Conservation (phyloP, 2,888 invertebrate genomes). For the Pediacus dermestoides region DNA sequence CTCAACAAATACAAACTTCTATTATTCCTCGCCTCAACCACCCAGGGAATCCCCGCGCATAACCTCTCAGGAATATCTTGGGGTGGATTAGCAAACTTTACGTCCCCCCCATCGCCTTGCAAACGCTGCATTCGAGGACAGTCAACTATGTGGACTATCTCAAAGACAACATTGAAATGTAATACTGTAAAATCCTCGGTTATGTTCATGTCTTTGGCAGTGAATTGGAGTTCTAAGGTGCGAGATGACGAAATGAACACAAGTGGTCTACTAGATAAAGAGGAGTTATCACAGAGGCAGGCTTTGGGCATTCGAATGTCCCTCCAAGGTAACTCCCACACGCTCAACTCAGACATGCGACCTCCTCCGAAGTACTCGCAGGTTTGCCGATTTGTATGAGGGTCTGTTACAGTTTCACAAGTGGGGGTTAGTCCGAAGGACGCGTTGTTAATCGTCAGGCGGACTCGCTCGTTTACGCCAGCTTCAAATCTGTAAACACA, state of each 20-base stretch:
- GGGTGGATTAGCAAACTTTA: conserved; percentile 62
- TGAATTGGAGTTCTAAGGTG: conserved; percentile 72
- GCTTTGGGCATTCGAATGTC: conserved; percentile 68
- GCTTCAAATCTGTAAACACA: conserved; percentile 66
- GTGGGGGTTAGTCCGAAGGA: conserved; percentile 65
- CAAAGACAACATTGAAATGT: conserved; percentile 72
- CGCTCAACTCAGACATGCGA: conserved; percentile 55
- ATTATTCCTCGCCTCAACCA: conserved; percentile 74
- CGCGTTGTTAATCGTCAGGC: conserved; percentile 65
- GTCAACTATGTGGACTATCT: conserved; percentile 61
- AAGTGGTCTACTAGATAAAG: conserved; percentile 57
- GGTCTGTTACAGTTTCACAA: conserved; percentile 69
- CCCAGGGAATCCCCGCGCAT: conserved; percentile 74
- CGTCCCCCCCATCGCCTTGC: conserved; percentile 63
- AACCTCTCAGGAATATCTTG: conserved; percentile 59
- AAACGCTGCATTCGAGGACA: conserved; percentile 64
- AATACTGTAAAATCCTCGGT: conserved; percentile 79
- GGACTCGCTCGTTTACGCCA: conserved; percentile 58
- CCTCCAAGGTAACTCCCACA: conserved; percentile 70
- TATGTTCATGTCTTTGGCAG: conserved; percentile 68
- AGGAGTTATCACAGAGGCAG: conserved; percentile 75
- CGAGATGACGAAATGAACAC: conserved; percentile 64
- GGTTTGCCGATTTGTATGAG: conserved; percentile 66
- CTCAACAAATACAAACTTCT: conserved; percentile 77
- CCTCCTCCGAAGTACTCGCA: conserved; percentile 50